Conservation (phyloP, 2,797 vertebrate species). For the Manis pentadactyla region DNA sequence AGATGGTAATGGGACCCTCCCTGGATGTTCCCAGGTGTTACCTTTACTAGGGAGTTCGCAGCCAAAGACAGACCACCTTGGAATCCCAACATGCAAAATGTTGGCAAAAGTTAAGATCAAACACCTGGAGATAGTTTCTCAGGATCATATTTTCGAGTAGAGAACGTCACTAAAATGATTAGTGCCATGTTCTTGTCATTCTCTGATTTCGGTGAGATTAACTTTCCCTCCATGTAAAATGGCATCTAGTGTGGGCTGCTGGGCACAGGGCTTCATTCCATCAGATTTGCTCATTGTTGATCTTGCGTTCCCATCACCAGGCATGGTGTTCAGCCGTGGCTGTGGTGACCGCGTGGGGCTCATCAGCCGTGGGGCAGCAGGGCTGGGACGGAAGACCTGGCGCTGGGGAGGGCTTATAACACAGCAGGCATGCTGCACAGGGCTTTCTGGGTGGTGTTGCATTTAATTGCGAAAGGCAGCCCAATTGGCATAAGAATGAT, state of each 20-base stretch:
- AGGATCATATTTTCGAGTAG: not conserved
- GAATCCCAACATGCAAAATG: not conserved
- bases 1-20: not conserved
- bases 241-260: not conserved
- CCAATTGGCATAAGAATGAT: not conserved
- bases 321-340: not conserved
- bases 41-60: not conserved
- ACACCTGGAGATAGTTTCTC: not conserved
- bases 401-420: no score
- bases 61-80: not conserved
- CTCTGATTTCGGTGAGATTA: not conserved
- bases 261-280: not conserved
- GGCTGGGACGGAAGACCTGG: no score
- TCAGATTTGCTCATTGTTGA: not conserved
- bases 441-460: not conserved
- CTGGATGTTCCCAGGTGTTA: not conserved
- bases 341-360: not conserved
- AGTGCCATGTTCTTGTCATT: not conserved
- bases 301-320: not conserved
- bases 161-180: not conserved
- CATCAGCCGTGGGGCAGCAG: rapidly evolving
- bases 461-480: not conserved
- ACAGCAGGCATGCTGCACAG: not conserved
- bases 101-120: not conserved
- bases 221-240: not conserved